Evolutionary conservation across 2,888 invertebrate species (phyloP), one percentile per base, ranked within the genome.

Genomic region (Orthonychiurus folsomi): DNA sequence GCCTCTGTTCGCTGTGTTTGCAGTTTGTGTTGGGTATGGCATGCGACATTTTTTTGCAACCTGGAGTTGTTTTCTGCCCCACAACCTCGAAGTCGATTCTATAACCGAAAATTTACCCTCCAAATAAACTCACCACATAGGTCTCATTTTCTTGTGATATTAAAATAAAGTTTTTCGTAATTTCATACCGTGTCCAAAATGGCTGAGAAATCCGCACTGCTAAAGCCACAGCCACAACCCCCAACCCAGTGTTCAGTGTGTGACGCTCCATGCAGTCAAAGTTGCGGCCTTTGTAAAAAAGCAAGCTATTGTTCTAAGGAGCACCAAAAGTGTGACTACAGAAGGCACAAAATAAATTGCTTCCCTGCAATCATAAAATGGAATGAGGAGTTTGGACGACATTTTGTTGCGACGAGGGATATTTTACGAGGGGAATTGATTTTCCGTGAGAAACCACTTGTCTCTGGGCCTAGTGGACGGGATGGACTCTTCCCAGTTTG

Each of bases 311-410:
- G 66, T 27, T 50, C 47, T 5, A 65, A 64, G 61, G 65, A 62
- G 3, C 70, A 70, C 58, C 70, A 70, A 56, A 68, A 66, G 37
- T 23, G 12, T 3, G 63, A 72, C 37, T 72, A 69, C 70, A 70
- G 67, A 48, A 23, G 27, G 1, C 72, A 72, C 59, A 63, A 64
- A 48, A 28, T 59, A 1, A 66, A 69, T 1, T 72, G 72, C 50
- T 70, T 65, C 50, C 72, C 72, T 9, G 66, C 66, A 18, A 59
- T 56, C 2, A 50, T 70, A 3, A 54, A 64, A 20, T 50, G 28
- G 1, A 64, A 67, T 47, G 56, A 55, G 0, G 52, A 57, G 1
- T 56, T 69, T 15, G 72, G 72, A n/a, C 61, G 68, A 37, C 65
- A 68, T 63, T 61, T 72, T 24, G 62, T 69, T 18, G 70, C 69